These are phyloP conservation scores for Telmatherina bonti DNA, from an alignment of 2,797 vertebrate species.

Conservation along the genomic window DNA sequence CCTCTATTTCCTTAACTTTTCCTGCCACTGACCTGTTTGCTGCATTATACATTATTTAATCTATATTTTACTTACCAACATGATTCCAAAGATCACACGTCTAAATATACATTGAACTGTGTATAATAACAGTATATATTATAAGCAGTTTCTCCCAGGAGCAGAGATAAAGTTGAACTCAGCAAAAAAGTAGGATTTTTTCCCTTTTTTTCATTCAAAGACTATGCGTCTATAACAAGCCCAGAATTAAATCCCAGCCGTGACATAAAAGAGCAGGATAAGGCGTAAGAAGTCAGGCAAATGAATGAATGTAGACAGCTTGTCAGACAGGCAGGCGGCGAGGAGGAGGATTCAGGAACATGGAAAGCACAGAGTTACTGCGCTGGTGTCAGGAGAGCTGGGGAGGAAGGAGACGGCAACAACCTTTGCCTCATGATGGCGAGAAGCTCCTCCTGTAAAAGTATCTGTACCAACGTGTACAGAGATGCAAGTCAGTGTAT, in stretches of 20 bases:
- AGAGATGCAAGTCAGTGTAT: too few relatives aligned
- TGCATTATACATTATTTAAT: neutral
- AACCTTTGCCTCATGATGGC: conserved; percentile 17
- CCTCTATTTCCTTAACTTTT: too few relatives aligned
- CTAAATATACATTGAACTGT: conserved; percentile 28
- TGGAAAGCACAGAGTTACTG: conserved; percentile 18
- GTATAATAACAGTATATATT: conserved; percentile 49
- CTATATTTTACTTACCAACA: conserved; percentile 42
- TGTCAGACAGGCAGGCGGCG: conserved; percentile 36
- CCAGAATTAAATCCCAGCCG: conserved; percentile 60
- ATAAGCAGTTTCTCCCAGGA: conserved; percentile 46
- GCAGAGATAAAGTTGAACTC: conserved; percentile 46
- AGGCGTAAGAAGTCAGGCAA: conserved; percentile 55
- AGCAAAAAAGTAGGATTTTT: conserved; percentile 46
- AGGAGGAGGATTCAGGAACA: conserved; percentile 41
- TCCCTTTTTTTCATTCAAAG: conserved; percentile 9
- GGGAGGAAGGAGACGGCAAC: conserved; percentile 35
- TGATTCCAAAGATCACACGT: conserved; percentile 34
- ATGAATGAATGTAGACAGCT: conserved; percentile 61
- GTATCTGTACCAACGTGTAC: too few relatives aligned
- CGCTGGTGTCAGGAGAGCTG: conserved; percentile 16
- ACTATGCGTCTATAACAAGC: conserved; percentile 47
- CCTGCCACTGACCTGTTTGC: neutral
- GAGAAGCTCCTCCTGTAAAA: neutral
- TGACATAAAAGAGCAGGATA: conserved; percentile 64